Evolutionary conservation across 2,888 invertebrate genomes (phyloP), one percentile per base, ranked within the genome.

Genomic region (Phortica okadai): DNA sequence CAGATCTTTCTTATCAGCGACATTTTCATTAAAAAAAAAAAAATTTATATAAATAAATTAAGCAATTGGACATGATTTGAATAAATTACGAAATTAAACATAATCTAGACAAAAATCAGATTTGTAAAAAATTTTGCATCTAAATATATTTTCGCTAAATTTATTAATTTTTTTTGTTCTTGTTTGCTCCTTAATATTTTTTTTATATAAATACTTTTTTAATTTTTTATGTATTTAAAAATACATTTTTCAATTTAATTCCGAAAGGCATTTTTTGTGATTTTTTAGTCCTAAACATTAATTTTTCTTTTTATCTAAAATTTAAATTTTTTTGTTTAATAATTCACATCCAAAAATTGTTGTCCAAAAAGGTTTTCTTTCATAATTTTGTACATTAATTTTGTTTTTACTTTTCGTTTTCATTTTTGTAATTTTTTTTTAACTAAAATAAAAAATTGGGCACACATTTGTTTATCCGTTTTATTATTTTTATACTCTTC

Each of bases 211-310:
- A 82, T 83, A 84, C 78, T 79, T 80, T 80, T 78, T 73, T 76
- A 45, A 78, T 84, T 80, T 81, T 77, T 80, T 75, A 77, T 76
- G 80, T 85, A 79, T 78, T 80, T 16, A 77, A 73, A 77, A 62
- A 76, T 69, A 79, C 77, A 78, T 84, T 84, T 88, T 89, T 90
- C 89, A 90, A 90, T 90, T 90, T 88, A 83, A 89, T 90, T 90
- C 90, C 90, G 87, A 90, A 90, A 90, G 90, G 90, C 90, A 90
- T 85, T 90, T 89, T 90, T 88, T 85, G 88, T 88, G 84, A 86
- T 86, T 82, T 81, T 79, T 76, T 77, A 79, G 84, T 82, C 83
- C 90, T 89, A 90, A 90, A 90, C 82, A 80, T 89, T 88, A 87
- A 88, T 85, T 89, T 82, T 88, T 86, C 69, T 80, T 86, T 79